Evolutionary conservation across 2,888 invertebrate genomes (phyloP).

Genomic region (Conistra vaccinii): DNA sequence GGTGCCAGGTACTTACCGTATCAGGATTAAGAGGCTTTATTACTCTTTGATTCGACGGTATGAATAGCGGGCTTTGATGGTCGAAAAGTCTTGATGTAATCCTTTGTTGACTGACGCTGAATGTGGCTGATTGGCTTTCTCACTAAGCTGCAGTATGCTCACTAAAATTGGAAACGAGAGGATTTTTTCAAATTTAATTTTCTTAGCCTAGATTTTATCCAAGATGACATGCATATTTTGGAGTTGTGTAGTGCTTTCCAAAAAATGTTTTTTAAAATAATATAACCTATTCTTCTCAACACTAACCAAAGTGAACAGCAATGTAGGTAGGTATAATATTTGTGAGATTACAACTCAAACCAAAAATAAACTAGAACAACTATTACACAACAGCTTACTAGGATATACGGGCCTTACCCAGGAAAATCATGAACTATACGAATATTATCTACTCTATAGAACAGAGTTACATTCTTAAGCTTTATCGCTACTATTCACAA

Average conservation of each 20-base stretch:
- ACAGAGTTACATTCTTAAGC: conserved; percentile 32
- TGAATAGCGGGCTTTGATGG: conserved; percentile 28
- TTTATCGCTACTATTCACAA: conserved; percentile 56
- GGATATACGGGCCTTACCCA: conserved; percentile 1
- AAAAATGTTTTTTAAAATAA: too few species aligned
- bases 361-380: conserved; percentile 23
- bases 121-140: not conserved
- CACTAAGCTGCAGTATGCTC: too few species aligned
- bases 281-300: not conserved
- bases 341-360: not conserved
- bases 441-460: conserved; percentile 25
- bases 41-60: conserved; percentile 25
- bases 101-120: conserved; percentile 25
- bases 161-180: not conserved
- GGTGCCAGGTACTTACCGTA: conserved; percentile 51
- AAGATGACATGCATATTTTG: not conserved
- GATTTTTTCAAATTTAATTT: not conserved
- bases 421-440: conserved; percentile 33
- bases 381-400: conserved; percentile 24
- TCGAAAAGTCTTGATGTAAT: conserved; percentile 7
- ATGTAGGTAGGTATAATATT: not conserved
- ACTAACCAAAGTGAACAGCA: not conserved
- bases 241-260: not conserved
- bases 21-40: conserved; percentile 48
- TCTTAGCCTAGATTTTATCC: not conserved